Conservation (phyloP, 2,113 vertebrate species). For the Passer montanus region DNA sequence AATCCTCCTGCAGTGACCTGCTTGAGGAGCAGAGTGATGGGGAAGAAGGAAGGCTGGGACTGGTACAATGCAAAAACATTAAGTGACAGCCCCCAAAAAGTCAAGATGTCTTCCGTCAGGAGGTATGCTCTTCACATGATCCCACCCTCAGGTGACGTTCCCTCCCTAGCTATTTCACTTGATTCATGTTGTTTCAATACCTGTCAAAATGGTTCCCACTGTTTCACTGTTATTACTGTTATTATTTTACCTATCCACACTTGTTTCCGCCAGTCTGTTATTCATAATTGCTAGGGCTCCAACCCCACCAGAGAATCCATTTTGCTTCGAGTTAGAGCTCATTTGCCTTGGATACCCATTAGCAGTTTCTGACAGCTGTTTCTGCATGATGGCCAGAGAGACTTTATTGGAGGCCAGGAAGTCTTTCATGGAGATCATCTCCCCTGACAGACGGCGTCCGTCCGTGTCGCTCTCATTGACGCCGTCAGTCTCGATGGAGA, state of each 20-base stretch:
- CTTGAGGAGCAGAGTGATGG: not conserved
- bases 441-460: slow-evolving; percentile 88
- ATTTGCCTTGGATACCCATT: slow-evolving; percentile 83
- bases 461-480: slow-evolving; percentile 89
- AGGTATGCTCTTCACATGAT: not conserved
- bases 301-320: slow-evolving; percentile 91
- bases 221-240: not conserved
- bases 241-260: slow-evolving; percentile 83
- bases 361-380: slow-evolving; percentile 91
- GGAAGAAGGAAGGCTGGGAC: not conserved
- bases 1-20: not conserved
- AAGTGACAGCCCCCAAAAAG: not conserved
- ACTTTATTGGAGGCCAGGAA: slow-evolving; percentile 92
- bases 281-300: slow-evolving; percentile 97
- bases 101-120: not conserved
- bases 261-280: slow-evolving; percentile 94
- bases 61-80: not conserved
- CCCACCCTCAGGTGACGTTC: not conserved
- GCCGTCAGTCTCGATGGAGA: slow-evolving; percentile 87
- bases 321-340: slow-evolving; percentile 74
- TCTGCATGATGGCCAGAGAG: slow-evolving; percentile 93
- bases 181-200: not conserved
- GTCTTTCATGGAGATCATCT: slow-evolving; percentile 96
- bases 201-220: not conserved
- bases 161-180: not conserved